Conservation (phyloP, 2,113 vertebrate species). For the Zingel zingel region DNA sequence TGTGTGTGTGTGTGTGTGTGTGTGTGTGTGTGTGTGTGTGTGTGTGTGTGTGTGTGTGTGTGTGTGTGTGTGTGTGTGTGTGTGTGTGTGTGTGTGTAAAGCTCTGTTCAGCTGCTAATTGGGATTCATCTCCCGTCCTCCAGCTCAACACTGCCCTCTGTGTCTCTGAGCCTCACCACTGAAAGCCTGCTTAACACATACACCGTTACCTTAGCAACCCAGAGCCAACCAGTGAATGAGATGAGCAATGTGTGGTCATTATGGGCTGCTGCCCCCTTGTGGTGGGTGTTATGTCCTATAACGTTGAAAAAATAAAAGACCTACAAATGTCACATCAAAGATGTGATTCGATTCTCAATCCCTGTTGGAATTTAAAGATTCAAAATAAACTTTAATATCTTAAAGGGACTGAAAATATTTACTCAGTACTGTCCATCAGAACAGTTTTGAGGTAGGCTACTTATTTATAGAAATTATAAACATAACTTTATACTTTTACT, state of each 20-base stretch:
- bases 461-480: no score
- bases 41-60: slow-evolving; percentile 24
- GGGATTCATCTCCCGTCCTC: slow-evolving; percentile 70
- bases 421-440: background rate
- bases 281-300: slow-evolving; percentile 45
- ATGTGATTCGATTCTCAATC: slow-evolving; percentile 3
- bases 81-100: slow-evolving; percentile 24
- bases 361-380: slow-evolving; percentile 9
- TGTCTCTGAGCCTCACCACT: slow-evolving; percentile 64
- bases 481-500: background rate
- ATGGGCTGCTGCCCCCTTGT: slow-evolving; percentile 78
- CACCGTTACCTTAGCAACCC: slow-evolving; percentile 79
- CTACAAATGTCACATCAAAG: slow-evolving; percentile 4
- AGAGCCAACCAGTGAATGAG: slow-evolving; percentile 47
- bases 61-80: slow-evolving; percentile 1
- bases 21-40: background rate
- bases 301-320: no score
- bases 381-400: background rate
- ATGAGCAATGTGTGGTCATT: slow-evolving; percentile 41
- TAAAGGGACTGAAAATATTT: background rate
- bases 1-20: background rate
- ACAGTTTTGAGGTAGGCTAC: background rate
- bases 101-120: slow-evolving; percentile 74
- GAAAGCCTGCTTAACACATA: slow-evolving; percentile 63
- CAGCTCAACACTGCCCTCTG: slow-evolving; percentile 83